phyloP scores from a whole-genome alignment of 2,888 invertebrate genomes.

The Ichneumoninae sp. region DNA sequence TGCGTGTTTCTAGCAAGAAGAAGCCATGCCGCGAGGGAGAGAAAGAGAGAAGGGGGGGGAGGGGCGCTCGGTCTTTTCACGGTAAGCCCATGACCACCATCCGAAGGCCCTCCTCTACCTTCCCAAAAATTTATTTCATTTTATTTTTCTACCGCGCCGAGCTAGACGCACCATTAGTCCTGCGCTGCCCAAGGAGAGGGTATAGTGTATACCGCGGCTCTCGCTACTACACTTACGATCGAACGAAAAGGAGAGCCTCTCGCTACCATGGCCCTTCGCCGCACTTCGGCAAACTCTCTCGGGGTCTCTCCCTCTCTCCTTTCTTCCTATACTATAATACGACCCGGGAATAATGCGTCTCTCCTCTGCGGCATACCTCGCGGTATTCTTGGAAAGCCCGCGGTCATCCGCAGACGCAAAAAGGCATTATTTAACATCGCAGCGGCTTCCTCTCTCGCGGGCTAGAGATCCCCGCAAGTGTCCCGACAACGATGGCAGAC shows the following conservation, averaged over 20 bases:
- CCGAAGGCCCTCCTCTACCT: slow-evolving; percentile 13
- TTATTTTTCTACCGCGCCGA: slow-evolving; percentile 48
- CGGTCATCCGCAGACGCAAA: slow-evolving; percentile 65
- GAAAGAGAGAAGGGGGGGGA: slow-evolving; percentile 30
- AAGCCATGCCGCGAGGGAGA: slow-evolving; percentile 41
- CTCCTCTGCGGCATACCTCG: slow-evolving; percentile 57
- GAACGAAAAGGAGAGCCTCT: slow-evolving; percentile 2
- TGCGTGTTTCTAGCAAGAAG: slow-evolving; percentile 76
- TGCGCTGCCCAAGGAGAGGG: slow-evolving; percentile 7
- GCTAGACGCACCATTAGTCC: slow-evolving; percentile 60
- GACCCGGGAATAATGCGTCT: slow-evolving; percentile 52
- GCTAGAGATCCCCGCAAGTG: neutral
- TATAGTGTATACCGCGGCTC: slow-evolving; percentile 24
- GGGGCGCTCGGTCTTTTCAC: slow-evolving; percentile 38
- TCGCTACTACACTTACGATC: slow-evolving; percentile 61
- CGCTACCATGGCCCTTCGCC: slow-evolving; percentile 5
- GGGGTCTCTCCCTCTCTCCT: neutral
- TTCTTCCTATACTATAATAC: slow-evolving; percentile 3
- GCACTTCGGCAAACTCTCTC: slow-evolving; percentile 17
- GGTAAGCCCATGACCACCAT: slow-evolving; percentile 31
- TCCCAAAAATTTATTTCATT: slow-evolving; percentile 61
- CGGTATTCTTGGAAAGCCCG: slow-evolving; percentile 67
- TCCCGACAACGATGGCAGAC: neutral
- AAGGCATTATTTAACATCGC: slow-evolving; percentile 66
- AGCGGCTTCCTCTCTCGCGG: slow-evolving; percentile 48